phyloP scores from a whole-genome alignment of 2,888 invertebrate genomes.

The Scaptomyza flava region DNA sequence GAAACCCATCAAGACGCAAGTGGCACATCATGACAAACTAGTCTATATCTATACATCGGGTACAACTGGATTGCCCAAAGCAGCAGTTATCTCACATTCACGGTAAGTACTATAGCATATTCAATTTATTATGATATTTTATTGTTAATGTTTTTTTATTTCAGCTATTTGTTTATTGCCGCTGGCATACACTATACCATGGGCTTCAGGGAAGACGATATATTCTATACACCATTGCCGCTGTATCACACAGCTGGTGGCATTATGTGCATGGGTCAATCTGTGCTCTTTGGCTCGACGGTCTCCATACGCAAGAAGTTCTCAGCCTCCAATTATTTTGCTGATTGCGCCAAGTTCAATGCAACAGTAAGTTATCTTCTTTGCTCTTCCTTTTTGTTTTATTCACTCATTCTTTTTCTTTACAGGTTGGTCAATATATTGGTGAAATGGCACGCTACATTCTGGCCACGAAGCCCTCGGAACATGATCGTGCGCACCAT shows the following conservation, averaged over 20 bases:
- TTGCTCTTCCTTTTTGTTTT: background rate
- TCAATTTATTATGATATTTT: background rate
- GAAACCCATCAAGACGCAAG: constrained; percentile 72
- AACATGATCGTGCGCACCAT: constrained; percentile 89
- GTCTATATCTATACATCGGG: constrained; percentile 99
- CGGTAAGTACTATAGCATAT: constrained; percentile 86
- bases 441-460: constrained; percentile 96
- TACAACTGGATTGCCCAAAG: constrained; percentile 98
- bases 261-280: constrained; percentile 92
- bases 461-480: constrained; percentile 89
- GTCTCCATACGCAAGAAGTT: constrained; percentile 95
- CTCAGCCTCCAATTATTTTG: constrained; percentile 96
- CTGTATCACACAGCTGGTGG: constrained; percentile 98
- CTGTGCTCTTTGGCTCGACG: constrained; percentile 91
- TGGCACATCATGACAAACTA: constrained; percentile 90
- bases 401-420: background rate
- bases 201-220: constrained; percentile 88
- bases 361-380: constrained; percentile 89
- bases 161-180: constrained; percentile 92
- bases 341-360: constrained; percentile 95
- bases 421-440: constrained; percentile 92
- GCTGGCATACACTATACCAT: constrained; percentile 90
- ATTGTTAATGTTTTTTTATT: background rate
- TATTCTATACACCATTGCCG: constrained; percentile 95
- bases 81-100: constrained; percentile 96